Evolutionary conservation across 2,113 vertebrate genomes (phyloP).

Genomic region (Grus americana): DNA sequence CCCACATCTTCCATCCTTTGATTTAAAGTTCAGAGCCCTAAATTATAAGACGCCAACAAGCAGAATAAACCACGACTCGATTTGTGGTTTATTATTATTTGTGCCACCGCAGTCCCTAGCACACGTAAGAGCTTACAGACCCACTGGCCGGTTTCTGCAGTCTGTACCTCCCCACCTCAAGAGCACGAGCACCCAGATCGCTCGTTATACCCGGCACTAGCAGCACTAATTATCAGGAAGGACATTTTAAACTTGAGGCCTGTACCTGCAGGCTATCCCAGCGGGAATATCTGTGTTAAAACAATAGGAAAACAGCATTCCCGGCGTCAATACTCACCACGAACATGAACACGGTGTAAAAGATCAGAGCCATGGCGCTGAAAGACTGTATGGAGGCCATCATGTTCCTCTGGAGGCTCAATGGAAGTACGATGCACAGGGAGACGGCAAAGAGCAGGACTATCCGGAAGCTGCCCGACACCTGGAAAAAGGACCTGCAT

Average conservation of each 20-base stretch:
- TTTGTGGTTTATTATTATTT: background rate
- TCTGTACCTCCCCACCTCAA: background rate
- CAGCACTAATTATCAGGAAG: background rate
- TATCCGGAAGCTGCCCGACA: conserved; percentile 83
- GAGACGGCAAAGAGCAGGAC: conserved; percentile 89
- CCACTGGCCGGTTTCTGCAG: background rate
- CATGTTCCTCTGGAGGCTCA: conserved; percentile 98
- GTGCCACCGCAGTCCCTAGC: background rate
- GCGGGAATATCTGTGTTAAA: background rate
- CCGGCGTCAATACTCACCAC: conserved; percentile 80
- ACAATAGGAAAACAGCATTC: background rate
- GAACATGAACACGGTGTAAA: conserved; percentile 96
- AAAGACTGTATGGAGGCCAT: conserved; percentile 98
- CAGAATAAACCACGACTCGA: background rate
- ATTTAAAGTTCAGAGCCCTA: background rate
- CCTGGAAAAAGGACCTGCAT: conserved; percentile 66
- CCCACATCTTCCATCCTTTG: background rate
- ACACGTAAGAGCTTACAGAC: background rate
- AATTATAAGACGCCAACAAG: background rate
- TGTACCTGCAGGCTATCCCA: background rate
- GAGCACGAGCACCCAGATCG: background rate
- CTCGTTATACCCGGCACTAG: background rate
- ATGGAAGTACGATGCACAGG: conserved; percentile 89
- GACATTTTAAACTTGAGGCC: background rate
- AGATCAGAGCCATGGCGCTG: conserved; percentile 96